Evolutionary conservation across 2,797 vertebrate species (phyloP), one percentile per base, ranked within the genome.

Genomic region (Coilia nasus): DNA sequence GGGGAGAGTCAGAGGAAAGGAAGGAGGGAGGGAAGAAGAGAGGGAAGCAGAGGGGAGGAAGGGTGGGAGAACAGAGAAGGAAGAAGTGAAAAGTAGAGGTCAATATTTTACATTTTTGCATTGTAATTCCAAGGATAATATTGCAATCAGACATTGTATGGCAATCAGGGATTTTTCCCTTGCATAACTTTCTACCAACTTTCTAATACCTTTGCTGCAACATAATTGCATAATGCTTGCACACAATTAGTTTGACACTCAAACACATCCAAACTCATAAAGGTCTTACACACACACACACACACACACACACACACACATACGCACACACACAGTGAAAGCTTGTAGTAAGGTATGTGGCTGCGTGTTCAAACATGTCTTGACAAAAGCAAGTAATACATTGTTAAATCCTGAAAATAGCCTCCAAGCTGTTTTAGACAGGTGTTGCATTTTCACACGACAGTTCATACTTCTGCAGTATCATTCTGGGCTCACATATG

Each of bases 291-390:
- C 15, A 41, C 28, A 75, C 5, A 75, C 31, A 75, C 31, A 44
- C 35, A 67, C 25, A 67, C 64, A 67, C 64, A 67, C 25, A 28
- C 64, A 35, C 60, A 64, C 60, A 23, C 60, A 62, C n/a, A 62
- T n/a, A 64, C 60, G 10, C 60, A 64, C n/a, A 9, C 60, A 64
- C 71, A 78, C 71, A 78, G 84, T 82, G 82, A 90, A 91, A 87
- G 88, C 87, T 85, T 85, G 87, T 35, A 83, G 81, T 86, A 15
- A n/a, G 89, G 88, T 88, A 84, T 89, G 91, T 86, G 67, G 23
- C 82, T 85, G 92, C 92, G 47, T 91, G 94, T 91, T 87, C 85
- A 86, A 85, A 94, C 95, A 89, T 88, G 95, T 81, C 90, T 83
- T 84, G 54, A 92, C 86, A 86, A 87, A 90, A 90, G 88, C 87